A percentile compares a stretch with the other conserved stretches of the same genome.
Conservation (phyloP, 2,888 invertebrate species). For the Didymodactylos carnosus region DNA sequence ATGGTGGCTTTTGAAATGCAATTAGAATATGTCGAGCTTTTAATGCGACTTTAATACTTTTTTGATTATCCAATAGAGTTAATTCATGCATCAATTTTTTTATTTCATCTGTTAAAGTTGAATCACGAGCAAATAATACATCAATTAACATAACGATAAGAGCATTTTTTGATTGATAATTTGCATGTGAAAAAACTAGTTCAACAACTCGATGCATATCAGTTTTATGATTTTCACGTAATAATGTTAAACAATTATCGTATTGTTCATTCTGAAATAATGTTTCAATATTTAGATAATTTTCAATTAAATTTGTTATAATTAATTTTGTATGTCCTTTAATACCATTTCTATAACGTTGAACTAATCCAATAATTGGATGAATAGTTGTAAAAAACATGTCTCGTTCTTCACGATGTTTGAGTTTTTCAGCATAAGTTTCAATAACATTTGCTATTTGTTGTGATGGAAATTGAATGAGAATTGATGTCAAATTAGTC, state of each 20-base stretch:
- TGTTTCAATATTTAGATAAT: conserved; percentile 76
- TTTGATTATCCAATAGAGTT: conserved; percentile 70
- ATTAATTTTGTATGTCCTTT: conserved; percentile 88
- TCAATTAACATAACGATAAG: conserved; percentile 67
- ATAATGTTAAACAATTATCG: conserved; percentile 77
- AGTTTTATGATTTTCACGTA: conserved; percentile 72
- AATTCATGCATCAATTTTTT: conserved; percentile 70
- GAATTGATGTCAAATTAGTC: conserved; percentile 80
- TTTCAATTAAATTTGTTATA: conserved; percentile 71
- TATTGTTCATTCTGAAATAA: conserved; percentile 68
- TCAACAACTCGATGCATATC: conserved; percentile 60
- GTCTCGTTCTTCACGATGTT: conserved; percentile 49
- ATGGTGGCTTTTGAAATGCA: conserved; percentile 87
- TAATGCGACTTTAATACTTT: conserved; percentile 68
- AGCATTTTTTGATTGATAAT: conserved; percentile 56
- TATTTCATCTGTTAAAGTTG: conserved; percentile 77
- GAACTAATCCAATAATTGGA: conserved; percentile 73
- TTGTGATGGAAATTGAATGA: conserved; percentile 90
- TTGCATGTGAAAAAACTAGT: conserved; percentile 66
- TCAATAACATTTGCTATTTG: conserved; percentile 36
- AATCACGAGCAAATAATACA: conserved; percentile 79
- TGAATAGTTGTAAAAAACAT: conserved; percentile 89
- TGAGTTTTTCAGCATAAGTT: conserved; percentile 4
- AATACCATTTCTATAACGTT: conserved; percentile 74
- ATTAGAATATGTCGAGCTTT: conserved; percentile 56